These are phyloP conservation scores for Megaleporinus macrocephalus DNA, from an alignment of 2,113 vertebrate genomes.

Conservation along the genomic window DNA sequence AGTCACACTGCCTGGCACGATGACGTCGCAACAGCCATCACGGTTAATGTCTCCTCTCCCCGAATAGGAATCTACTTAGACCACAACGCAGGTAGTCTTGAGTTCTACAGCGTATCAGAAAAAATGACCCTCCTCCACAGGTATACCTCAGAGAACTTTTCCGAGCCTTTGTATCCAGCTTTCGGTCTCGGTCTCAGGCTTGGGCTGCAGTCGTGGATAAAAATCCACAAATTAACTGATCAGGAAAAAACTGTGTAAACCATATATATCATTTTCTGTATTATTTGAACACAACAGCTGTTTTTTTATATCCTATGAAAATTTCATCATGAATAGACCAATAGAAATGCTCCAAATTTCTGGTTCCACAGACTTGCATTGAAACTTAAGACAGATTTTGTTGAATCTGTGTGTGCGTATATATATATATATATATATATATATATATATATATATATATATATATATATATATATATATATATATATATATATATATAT, in stretches of 20 bases:
- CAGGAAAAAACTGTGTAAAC: not conserved
- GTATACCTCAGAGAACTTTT: constrained; percentile 63
- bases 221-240: not conserved
- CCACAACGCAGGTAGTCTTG: constrained; percentile 56
- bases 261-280: too few relatives aligned
- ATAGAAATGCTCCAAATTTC: too few relatives aligned
- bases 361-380: too few relatives aligned
- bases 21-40: not conserved
- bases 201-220: not conserved
- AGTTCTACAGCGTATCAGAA: constrained; percentile 62
- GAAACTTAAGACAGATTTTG: too few relatives aligned
- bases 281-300: too few relatives aligned
- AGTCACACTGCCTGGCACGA: constrained; percentile 32
- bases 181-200: constrained; percentile 14
- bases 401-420: too few relatives aligned
- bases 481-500: too few relatives aligned
- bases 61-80: constrained; percentile 60
- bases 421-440: too few relatives aligned
- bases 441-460: too few relatives aligned
- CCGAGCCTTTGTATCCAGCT: constrained; percentile 19
- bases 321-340: too few relatives aligned
- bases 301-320: too few relatives aligned
- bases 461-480: too few relatives aligned
- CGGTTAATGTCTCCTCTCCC: not conserved
- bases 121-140: constrained; percentile 60